These are phyloP conservation scores for Cetonia aurata DNA, from an alignment of 2,888 invertebrate species.

Conservation along the genomic window DNA sequence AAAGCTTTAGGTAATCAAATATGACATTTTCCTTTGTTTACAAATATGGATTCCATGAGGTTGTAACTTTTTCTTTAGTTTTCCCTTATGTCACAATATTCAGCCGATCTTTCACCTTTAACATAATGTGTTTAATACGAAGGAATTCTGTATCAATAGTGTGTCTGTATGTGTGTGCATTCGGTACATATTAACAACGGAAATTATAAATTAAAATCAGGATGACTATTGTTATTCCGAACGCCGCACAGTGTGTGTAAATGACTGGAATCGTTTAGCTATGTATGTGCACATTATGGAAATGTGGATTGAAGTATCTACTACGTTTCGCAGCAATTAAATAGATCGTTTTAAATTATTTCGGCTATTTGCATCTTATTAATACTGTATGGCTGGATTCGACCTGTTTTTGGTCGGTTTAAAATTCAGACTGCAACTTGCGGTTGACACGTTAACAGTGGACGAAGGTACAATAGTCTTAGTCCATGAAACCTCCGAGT, in stretches of 20 bases:
- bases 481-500: no score
- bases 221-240: constrained; percentile 3
- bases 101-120: constrained; percentile 21
- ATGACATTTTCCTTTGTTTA: constrained; percentile 34
- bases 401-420: background rate
- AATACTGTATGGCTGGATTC: constrained; percentile 2
- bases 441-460: no score
- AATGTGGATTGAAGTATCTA: no score
- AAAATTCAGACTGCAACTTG: background rate
- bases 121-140: no score
- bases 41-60: constrained; percentile 10
- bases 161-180: background rate
- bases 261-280: constrained; percentile 7
- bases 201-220: constrained; percentile 15
- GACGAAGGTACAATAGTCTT: no score
- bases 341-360: constrained; percentile 13
- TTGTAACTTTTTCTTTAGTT: background rate
- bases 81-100: background rate
- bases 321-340: background rate
- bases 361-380: constrained; percentile 5
- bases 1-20: constrained; percentile 12
- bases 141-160: no score
- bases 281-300: background rate
- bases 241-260: background rate
- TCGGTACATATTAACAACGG: constrained; percentile 3